Conservation (phyloP, 2,888 invertebrate genomes). For the Lycocerus yunnanus region DNA sequence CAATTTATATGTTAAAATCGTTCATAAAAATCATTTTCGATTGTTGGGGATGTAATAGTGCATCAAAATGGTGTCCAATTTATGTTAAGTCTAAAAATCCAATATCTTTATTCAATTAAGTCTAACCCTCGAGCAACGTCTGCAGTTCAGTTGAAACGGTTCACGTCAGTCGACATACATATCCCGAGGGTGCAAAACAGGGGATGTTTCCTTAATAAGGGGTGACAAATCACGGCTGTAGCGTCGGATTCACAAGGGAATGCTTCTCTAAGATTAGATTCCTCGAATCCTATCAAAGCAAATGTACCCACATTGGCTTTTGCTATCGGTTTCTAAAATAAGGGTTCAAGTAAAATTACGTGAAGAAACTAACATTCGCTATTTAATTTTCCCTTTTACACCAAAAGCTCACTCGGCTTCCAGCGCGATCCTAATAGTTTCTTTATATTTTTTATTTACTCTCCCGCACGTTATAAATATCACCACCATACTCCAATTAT, state of each 20-base stretch:
- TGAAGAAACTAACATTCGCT: neutral
- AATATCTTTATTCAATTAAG: constrained; percentile 27
- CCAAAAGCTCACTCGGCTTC: neutral
- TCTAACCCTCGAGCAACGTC: constrained; percentile 23
- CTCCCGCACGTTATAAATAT: neutral
- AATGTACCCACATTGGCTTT: constrained; percentile 36
- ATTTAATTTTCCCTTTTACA: neutral
- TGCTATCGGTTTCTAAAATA: constrained; percentile 11
- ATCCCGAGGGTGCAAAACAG: constrained; percentile 37
- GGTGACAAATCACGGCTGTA: constrained; percentile 46
- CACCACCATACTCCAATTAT: constrained; percentile 27
- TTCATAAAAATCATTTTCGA: constrained; percentile 1
- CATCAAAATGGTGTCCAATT: constrained; percentile 6
- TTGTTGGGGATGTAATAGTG: neutral
- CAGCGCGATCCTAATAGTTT: neutral
- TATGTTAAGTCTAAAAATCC: constrained; percentile 16
- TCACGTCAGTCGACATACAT: constrained; percentile 38
- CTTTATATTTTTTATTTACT: neutral
- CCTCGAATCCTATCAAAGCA: constrained; percentile 44
- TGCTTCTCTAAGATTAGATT: constrained; percentile 45
- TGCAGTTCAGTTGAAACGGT: constrained; percentile 26
- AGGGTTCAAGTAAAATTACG: constrained; percentile 6
- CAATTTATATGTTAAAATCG: neutral
- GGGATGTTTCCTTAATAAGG: constrained; percentile 44
- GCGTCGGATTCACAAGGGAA: constrained; percentile 40